phyloP scores from a whole-genome alignment of 1,140 invertebrate species.

The Zelostemma sp. region DNA sequence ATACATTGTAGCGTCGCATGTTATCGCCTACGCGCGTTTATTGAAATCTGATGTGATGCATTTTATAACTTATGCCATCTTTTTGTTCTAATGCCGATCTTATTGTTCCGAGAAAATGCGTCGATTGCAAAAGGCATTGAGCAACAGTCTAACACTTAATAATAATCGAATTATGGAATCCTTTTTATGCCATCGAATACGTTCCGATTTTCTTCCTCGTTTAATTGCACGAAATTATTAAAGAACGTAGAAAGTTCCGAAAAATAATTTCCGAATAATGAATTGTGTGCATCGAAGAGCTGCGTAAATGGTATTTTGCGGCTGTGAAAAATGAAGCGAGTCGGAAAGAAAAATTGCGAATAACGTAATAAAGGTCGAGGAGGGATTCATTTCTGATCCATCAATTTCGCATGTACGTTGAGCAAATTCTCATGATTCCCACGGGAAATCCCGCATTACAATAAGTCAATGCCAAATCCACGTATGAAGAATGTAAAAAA shows the following conservation, averaged over 20 bases:
- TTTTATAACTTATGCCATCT: constrained; percentile 36
- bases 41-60: constrained; percentile 22
- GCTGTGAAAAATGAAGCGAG: too few relatives aligned
- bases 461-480: too few relatives aligned
- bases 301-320: background rate
- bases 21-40: constrained; percentile 31
- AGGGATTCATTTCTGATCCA: too few relatives aligned
- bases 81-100: constrained; percentile 22
- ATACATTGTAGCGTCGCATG: constrained; percentile 43
- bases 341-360: too few relatives aligned
- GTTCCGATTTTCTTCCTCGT: too few relatives aligned
- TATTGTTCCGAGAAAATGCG: constrained; percentile 21
- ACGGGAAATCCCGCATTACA: too few relatives aligned
- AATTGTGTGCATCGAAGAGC: background rate
- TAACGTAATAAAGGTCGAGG: too few relatives aligned
- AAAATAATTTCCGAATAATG: background rate
- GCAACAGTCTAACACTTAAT: background rate
- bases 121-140: background rate
- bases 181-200: background rate
- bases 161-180: background rate
- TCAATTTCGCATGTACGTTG: too few relatives aligned
- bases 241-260: too few relatives aligned
- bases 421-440: too few relatives aligned
- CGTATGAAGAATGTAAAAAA: too few relatives aligned
- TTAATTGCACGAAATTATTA: too few relatives aligned